phyloP scores from a whole-genome alignment of 2,113 vertebrate genomes.

The Callopanchax toddi region DNA sequence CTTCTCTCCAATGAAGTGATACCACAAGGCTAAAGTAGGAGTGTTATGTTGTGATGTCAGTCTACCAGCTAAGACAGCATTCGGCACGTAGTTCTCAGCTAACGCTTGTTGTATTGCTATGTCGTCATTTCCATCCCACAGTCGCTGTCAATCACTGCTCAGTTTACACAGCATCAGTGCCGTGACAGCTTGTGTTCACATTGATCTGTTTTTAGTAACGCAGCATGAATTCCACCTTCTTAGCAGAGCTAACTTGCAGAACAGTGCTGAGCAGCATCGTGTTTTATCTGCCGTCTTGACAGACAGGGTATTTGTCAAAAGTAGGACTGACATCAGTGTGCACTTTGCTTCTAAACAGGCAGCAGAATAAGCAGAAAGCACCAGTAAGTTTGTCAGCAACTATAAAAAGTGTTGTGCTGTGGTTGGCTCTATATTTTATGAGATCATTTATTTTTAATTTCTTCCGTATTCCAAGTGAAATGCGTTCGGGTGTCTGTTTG shows the following conservation, averaged over 20 bases:
- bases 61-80: slow-evolving; percentile 44
- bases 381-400: slow-evolving; percentile 3
- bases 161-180: slow-evolving; percentile 40
- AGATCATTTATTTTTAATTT: slow-evolving; percentile 7
- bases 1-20: too few species aligned
- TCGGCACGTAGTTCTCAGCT: slow-evolving; percentile 58
- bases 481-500: not conserved
- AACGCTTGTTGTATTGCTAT: slow-evolving; percentile 48
- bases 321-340: slow-evolving; percentile 2
- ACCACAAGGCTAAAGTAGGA: slow-evolving; percentile 24
- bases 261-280: not conserved
- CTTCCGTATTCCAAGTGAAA: slow-evolving; percentile 2
- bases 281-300: slow-evolving; percentile 19
- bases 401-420: slow-evolving; percentile 4
- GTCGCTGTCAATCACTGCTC: slow-evolving; percentile 53
- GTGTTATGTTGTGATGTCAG: slow-evolving; percentile 42
- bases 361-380: slow-evolving; percentile 2
- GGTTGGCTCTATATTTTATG: not conserved
- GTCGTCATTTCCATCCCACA: slow-evolving; percentile 63
- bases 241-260: slow-evolving; percentile 21
- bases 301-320: slow-evolving; percentile 14
- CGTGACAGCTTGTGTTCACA: slow-evolving; percentile 38
- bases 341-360: slow-evolving; percentile 4
- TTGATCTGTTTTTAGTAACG: slow-evolving; percentile 54
- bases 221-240: slow-evolving; percentile 34